These are phyloP conservation scores for Hyposoter didymator DNA, from an alignment of 2,888 invertebrate species.

Conservation along the genomic window DNA sequence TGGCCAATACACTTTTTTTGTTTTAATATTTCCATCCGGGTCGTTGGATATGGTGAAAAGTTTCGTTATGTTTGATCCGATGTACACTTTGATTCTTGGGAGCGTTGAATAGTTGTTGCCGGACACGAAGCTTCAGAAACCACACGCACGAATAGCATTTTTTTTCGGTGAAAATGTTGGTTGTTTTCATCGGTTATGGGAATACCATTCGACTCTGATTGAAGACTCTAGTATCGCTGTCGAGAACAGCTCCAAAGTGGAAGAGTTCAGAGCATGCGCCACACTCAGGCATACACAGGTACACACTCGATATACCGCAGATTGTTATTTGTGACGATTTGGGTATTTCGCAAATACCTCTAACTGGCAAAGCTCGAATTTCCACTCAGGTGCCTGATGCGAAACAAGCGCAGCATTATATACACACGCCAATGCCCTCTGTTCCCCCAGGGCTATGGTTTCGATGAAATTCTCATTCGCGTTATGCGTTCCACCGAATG, in stretches of 20 bases:
- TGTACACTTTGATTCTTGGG: no score
- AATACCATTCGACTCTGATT: conserved; percentile 22
- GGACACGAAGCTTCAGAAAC: neutral
- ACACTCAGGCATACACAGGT: neutral
- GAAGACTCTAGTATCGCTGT: conserved; percentile 13
- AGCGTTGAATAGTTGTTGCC: neutral
- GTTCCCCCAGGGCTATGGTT: conserved; percentile 24
- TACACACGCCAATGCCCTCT: conserved; percentile 27
- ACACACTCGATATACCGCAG: conserved; percentile 54
- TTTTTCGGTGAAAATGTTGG: neutral
- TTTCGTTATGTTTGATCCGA: neutral
- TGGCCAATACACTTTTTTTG: neutral
- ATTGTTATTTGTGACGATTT: conserved; percentile 68
- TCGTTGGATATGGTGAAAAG: neutral
- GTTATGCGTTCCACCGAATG: conserved; percentile 21
- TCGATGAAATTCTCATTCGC: conserved; percentile 48
- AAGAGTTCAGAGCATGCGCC: conserved; percentile 26
- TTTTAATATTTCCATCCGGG: neutral
- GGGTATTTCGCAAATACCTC: conserved; percentile 40
- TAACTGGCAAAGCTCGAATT: conserved; percentile 31
- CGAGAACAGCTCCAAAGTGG: conserved; percentile 36
- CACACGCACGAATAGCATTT: neutral
- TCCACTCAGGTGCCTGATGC: conserved; percentile 41
- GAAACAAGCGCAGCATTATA: conserved; percentile 40
- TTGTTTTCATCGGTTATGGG: neutral